Base-by-base conservation (phyloP, 92 coral and sea anemone genomes). In the Porites evermanni region DNA sequence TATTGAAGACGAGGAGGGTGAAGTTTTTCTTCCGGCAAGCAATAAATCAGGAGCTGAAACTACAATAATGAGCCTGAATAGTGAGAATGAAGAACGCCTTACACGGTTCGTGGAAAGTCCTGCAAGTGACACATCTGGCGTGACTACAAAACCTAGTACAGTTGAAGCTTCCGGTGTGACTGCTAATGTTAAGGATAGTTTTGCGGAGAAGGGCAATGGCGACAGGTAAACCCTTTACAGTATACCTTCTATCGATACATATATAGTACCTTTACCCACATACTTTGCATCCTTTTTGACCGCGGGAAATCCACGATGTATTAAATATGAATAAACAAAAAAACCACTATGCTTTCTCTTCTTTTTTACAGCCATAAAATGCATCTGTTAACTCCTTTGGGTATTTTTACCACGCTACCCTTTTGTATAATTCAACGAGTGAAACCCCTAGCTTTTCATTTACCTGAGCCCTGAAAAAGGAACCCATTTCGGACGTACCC, bases 1-100 rank as follows among this genome's bases (percentile, higher is more conserved):
- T 18, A 81, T 70, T 8, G 77, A 81, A 12, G 77, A 54, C 8
- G 60, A 81, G 1, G 75, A 56, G 0, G 82, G 44, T 7, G 44
- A 69, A 8, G 58, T 26, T 7, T 12, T 21, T 0, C 29, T 59
- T 23, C 11, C 7, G 13, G 11, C 50, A 47, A 29, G 11, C 61
- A 63, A 20, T n/a, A 67, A 21, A 67, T 67, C 84, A 13, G 32
- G 16, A 14, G 61, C 61, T 11, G 14, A 14, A 56, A 56, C 12
- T 56, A 56, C 4, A 11, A 14, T 56, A 8, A 56, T 56, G 16
- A 56, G 4, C 61, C 13, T 10, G 61, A 56, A 11, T 11, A 14
- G 16, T 1, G 61, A 56, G 61, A 14, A 10, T 56, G 61, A 1
- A 11, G 61, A 56, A 11, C 13, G 61, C 13, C 17, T 1, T 8